phyloP scores from a whole-genome alignment of 2,888 invertebrate species.

The Liodrosophila aerea region DNA sequence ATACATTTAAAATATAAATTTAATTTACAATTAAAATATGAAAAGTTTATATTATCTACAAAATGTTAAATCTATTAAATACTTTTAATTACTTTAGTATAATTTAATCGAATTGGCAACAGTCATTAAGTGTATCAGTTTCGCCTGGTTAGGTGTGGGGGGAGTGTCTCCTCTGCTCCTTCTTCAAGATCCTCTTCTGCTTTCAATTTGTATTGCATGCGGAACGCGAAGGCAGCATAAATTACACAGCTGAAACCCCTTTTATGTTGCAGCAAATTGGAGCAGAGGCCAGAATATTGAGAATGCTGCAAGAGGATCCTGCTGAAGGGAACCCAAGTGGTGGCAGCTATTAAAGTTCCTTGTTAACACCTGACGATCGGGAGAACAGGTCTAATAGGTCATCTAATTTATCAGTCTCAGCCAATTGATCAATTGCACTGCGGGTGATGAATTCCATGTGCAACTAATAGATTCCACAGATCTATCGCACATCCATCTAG shows the following conservation, averaged over 20 bases:
- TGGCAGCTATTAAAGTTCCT: conserved; percentile 16
- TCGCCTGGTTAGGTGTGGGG: conserved; percentile 13
- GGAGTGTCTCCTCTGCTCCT: background rate
- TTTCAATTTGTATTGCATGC: conserved; percentile 35
- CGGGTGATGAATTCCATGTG: conserved; percentile 3
- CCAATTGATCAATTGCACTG: conserved; percentile 9
- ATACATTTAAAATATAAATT: too few relatives aligned
- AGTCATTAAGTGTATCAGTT: conserved; percentile 66
- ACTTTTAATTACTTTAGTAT: too few relatives aligned
- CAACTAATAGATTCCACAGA: conserved; percentile 3
- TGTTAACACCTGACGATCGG: conserved; percentile 31
- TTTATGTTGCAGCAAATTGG: conserved; percentile 62
- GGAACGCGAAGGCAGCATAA: conserved; percentile 55
- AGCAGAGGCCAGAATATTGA: conserved; percentile 24
- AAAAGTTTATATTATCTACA: too few relatives aligned
- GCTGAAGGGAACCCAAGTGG: conserved; percentile 35
- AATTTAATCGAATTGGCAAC: too few relatives aligned
- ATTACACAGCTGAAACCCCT: conserved; percentile 53
- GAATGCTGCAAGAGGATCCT: conserved; percentile 29
- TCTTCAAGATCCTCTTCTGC: conserved; percentile 6
- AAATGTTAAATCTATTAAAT: too few relatives aligned
- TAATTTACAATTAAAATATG: too few relatives aligned
- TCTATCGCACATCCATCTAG: conserved; percentile 1
- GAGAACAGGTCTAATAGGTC: conserved; percentile 11
- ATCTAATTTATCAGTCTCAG: conserved; percentile 25